These are phyloP conservation scores for Remorina albescens DNA, from an alignment of 2,797 vertebrate genomes.

Conservation along the genomic window DNA sequence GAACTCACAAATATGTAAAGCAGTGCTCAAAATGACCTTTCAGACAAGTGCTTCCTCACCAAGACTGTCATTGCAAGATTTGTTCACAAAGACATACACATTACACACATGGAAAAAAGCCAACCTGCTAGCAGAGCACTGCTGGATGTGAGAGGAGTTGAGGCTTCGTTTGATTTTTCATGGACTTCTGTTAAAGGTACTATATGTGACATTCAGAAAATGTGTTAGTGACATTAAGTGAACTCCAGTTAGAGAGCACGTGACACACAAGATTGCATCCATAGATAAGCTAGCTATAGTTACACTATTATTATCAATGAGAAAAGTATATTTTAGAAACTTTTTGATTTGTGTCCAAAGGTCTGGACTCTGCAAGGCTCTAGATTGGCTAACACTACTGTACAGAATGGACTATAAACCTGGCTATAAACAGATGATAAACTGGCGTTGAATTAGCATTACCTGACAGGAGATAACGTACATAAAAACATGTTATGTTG, in stretches of 20 bases:
- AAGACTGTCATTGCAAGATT: constrained; percentile 50
- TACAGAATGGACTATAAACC: background rate
- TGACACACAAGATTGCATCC: too few species aligned
- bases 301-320: too few species aligned
- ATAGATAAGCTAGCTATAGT: too few species aligned
- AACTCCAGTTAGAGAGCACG: background rate
- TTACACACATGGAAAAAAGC: constrained; percentile 64
- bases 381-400: background rate
- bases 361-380: too few species aligned
- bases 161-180: constrained; percentile 44
- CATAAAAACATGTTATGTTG: too few species aligned
- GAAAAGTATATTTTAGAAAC: too few species aligned
- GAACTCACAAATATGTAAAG: constrained; percentile 58
- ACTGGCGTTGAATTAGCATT: too few species aligned
- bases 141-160: constrained; percentile 41
- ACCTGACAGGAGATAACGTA: background rate
- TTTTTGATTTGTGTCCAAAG: background rate
- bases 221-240: background rate
- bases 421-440: background rate
- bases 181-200: constrained; percentile 23
- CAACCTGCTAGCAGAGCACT: constrained; percentile 46
- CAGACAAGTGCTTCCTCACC: constrained; percentile 38
- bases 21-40: constrained; percentile 53
- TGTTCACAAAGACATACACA: constrained; percentile 70
- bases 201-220: background rate